A percentile compares a stretch with the other conserved stretches of the same genome.
Conservation (phyloP, 2,113 vertebrate species). For the Myiopsitta monachus region DNA sequence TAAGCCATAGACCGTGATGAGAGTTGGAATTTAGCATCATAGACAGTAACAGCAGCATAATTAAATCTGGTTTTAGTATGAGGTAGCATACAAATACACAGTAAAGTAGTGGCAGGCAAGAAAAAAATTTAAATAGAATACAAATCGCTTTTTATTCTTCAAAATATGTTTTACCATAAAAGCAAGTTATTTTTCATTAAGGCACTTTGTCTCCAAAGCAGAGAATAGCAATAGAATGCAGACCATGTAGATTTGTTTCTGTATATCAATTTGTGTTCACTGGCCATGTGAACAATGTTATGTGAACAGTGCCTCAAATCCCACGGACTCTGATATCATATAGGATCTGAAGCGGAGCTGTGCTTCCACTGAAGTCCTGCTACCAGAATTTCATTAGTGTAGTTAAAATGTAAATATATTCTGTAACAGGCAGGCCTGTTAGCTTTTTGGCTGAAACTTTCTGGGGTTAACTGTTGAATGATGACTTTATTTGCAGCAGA, state of each 20-base stretch:
- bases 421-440: neutral
- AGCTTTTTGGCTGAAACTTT: neutral
- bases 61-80: neutral
- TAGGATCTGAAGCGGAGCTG: neutral
- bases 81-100: neutral
- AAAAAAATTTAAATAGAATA: neutral
- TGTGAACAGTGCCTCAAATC: neutral
- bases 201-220: neutral
- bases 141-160: neutral
- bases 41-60: neutral
- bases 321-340: neutral
- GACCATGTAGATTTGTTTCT: neutral
- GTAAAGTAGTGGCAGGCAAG: neutral
- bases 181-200: neutral
- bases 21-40: neutral
- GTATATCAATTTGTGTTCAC: neutral
- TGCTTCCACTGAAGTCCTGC: neutral
- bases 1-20: neutral
- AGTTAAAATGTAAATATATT: neutral
- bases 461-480: neutral
- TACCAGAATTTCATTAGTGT: neutral
- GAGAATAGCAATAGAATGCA: neutral
- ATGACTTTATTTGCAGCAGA: neutral
- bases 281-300: neutral
- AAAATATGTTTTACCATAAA: neutral